Evolutionary conservation across 23 tunicate genomes (phyloP), one percentile per base, ranked within the genome.

Genomic region (Phallusia fumigata): DNA sequence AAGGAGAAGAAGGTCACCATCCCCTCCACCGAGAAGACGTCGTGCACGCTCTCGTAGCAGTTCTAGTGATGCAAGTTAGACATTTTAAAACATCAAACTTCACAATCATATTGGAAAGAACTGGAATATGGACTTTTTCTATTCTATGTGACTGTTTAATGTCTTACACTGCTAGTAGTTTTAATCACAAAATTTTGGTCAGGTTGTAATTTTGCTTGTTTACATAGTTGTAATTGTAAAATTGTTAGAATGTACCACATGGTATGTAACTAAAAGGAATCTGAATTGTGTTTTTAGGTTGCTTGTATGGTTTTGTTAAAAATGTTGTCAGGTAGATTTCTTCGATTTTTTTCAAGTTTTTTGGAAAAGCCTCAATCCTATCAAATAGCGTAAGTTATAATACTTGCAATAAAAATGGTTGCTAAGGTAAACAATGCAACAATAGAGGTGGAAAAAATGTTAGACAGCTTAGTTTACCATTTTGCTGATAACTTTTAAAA

Each of bases 1-100:
- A 33, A 76, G 87, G 18, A 52, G 96, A 52, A 77, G 91, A 76
- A 49, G 90, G 53, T 87, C 90, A 34, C 90, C 90, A 73, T 79
- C 89, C 19, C 90, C 83, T 35, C 79, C 83, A 12, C 85, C 82
- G 75, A 75, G 92, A 52, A 32, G 88, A 0, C 58, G 97, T 33
- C 83, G 96, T 58, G 80, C 88, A 34, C 80, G 82, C 26, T 81
- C 85, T 5, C 72, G 91, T 35, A 88, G 92, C 80, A 92, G 91
- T 40, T 92, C 97, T 32, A 92, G 91, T 64, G 97, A 92, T 34
- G 87, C 97, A 11, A 80, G 86, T 3, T 89, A 76, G 85, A 15
- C n/a, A 33, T 73, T 13, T 19, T 11, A 22, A 58, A 6, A 58
- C 13, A 1, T 21, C 26, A 58, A 13, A 58, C 5, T 58, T 24